Conservation (phyloP, 2,797 vertebrate species). For the Channa striata region DNA sequence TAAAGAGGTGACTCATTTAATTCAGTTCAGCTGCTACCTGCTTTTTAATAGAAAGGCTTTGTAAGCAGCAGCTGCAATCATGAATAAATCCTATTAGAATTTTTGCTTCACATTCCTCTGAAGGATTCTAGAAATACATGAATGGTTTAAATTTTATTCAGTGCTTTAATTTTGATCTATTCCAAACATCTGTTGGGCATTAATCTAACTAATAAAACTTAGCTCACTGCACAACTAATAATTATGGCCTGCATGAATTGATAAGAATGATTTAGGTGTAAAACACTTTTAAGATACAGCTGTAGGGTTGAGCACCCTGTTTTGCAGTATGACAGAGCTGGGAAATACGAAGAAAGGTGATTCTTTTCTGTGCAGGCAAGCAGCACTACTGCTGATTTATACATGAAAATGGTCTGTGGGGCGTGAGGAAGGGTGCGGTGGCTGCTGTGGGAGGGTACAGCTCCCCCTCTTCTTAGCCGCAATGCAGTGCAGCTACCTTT, state of each 20-base stretch:
- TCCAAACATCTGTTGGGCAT: neutral
- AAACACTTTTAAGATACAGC: neutral
- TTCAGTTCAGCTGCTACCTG: too few species aligned
- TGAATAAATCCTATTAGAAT: too few species aligned
- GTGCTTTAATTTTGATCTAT: neutral
- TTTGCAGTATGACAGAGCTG: slow-evolving; percentile 13
- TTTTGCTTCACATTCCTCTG: neutral
- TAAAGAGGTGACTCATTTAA: neutral
- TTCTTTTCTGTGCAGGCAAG: slow-evolving; percentile 1
- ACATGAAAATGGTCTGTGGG: slow-evolving; percentile 50
- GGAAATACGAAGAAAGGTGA: neutral
- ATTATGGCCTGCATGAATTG: slow-evolving; percentile 1
- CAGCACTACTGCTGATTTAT: slow-evolving; percentile 64
- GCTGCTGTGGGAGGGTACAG: slow-evolving; percentile 52
- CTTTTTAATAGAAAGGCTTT: too few species aligned
- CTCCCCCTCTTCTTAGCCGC: slow-evolving; percentile 66
- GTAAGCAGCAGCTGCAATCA: too few species aligned
- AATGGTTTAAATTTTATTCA: slow-evolving; percentile 2
- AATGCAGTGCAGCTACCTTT: slow-evolving; percentile 77
- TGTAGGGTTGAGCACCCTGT: slow-evolving; percentile 1
- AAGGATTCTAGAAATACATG: neutral
- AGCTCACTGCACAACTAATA: neutral
- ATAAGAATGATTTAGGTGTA: neutral
- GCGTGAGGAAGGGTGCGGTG: slow-evolving; percentile 42
- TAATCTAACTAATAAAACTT: neutral